A percentile compares a stretch with the other conserved stretches of the same genome.
Conservation (phyloP, 2,888 invertebrate species). For the Morpho achilles region DNA sequence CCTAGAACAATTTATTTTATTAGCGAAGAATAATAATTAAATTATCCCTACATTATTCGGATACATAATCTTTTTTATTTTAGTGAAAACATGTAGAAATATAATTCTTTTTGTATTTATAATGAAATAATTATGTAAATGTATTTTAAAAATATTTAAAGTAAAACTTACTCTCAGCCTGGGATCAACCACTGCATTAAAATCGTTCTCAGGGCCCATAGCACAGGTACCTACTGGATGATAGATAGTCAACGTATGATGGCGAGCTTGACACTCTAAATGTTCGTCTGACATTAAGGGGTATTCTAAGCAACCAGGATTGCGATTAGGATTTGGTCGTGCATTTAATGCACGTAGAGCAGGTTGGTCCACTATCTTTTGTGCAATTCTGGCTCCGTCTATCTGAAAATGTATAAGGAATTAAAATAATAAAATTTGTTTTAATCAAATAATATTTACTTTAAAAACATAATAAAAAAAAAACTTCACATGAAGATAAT, state of each 20-base stretch:
- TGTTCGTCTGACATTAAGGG: conserved; percentile 85
- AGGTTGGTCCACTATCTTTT: conserved; percentile 79
- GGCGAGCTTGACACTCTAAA: conserved; percentile 86
- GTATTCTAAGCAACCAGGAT: conserved; percentile 82
- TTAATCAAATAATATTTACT: too few species aligned
- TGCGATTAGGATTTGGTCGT: conserved; percentile 80
- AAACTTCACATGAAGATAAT: too few species aligned
- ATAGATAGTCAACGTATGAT: conserved; percentile 88
- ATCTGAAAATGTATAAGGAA: conserved; percentile 62
- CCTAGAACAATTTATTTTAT: conserved; percentile 45
- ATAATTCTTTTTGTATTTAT: too few species aligned
- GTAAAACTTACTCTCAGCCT: conserved; percentile 67
- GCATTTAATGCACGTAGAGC: conserved; percentile 81
- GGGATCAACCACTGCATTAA: conserved; percentile 84
- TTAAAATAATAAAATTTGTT: too few species aligned
- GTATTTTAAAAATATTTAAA: too few species aligned
- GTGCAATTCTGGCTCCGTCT: conserved; percentile 86
- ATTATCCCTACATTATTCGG: too few species aligned
- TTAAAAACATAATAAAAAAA: too few species aligned
- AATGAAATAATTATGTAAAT: too few species aligned
- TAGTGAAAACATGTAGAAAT: too few species aligned
- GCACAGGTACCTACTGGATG: conserved; percentile 91
- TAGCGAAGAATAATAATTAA: not conserved
- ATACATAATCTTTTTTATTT: too few species aligned
- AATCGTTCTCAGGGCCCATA: conserved; percentile 82